These are phyloP conservation scores for Chymomyza amoena DNA, from an alignment of 2,888 invertebrate species.

Conservation along the genomic window DNA sequence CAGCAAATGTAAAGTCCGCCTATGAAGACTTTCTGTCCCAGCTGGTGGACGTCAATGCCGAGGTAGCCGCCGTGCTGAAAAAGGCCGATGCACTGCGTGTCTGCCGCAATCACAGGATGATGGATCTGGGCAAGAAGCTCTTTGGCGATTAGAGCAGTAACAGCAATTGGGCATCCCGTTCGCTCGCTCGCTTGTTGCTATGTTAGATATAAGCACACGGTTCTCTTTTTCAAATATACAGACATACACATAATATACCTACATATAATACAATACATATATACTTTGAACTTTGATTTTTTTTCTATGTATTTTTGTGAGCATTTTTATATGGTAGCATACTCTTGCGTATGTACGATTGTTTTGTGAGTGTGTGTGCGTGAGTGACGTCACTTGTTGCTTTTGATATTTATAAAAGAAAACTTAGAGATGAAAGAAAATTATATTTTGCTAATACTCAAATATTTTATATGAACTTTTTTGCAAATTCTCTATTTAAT, in stretches of 20 bases:
- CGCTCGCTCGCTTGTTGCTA: background rate
- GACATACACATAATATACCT: background rate
- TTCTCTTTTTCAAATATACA: background rate
- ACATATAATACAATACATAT: background rate
- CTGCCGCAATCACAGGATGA: conserved; percentile 91
- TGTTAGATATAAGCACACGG: background rate
- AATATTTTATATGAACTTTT: conserved; percentile 14
- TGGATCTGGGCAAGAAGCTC: conserved; percentile 92
- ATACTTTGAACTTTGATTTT: conserved; percentile 19
- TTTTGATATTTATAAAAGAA: conserved; percentile 25
- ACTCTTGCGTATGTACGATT: background rate
- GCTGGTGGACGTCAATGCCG: conserved; percentile 88
- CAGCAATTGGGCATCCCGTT: background rate
- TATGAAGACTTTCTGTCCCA: conserved; percentile 94
- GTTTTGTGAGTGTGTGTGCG: conserved; percentile 32
- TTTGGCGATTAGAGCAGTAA: conserved; percentile 86
- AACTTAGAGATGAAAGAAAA: conserved; percentile 20
- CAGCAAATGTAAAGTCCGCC: conserved; percentile 91
- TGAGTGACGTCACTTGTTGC: conserved; percentile 32
- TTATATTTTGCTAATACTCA: conserved; percentile 25
- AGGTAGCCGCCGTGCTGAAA: conserved; percentile 87
- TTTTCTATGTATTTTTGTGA: conserved; percentile 28
- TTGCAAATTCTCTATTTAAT: background rate
- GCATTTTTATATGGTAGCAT: conserved; percentile 29
- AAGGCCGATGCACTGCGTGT: conserved; percentile 90